Percentiles rank a stretch among this genome's conserved stretches.
These are phyloP conservation scores for Xiphorhynchus elegans DNA, from an alignment of 2,113 vertebrate genomes.

Conservation along the genomic window DNA sequence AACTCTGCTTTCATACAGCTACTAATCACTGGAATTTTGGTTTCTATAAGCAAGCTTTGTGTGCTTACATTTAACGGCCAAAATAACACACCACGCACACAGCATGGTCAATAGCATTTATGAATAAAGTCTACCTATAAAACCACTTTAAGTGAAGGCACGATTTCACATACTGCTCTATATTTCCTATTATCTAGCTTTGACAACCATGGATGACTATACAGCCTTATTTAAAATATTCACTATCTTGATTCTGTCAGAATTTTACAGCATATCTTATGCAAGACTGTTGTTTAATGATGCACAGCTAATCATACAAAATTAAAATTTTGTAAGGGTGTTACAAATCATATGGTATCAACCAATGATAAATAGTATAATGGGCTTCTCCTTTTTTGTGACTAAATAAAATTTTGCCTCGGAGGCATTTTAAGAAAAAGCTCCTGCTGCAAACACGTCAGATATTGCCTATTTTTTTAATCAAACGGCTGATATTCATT, in stretches of 20 bases:
- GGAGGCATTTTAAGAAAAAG: conserved; percentile 88
- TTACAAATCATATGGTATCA: conserved; percentile 93
- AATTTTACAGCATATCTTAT: conserved; percentile 86
- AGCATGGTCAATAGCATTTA: conserved; percentile 79
- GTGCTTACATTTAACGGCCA: conserved; percentile 76
- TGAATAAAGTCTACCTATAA: conserved; percentile 83
- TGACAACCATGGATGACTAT: conserved; percentile 83
- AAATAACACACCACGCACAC: conserved; percentile 71
- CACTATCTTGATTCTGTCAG: conserved; percentile 89
- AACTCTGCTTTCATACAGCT: conserved; percentile 76
- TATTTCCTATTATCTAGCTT: conserved; percentile 85
- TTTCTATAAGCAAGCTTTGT: conserved; percentile 79
- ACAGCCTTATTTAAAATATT: conserved; percentile 88
- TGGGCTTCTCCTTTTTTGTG: conserved; percentile 87
- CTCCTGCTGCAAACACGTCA: conserved; percentile 86
- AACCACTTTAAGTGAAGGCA: conserved; percentile 81
- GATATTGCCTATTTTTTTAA: conserved; percentile 91
- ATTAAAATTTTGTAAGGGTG: conserved; percentile 96
- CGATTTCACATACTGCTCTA: conserved; percentile 74
- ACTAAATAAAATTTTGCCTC: conserved; percentile 96
- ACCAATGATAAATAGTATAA: conserved; percentile 91
- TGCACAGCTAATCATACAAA: conserved; percentile 99
- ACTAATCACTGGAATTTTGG: conserved; percentile 85
- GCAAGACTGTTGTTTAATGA: conserved; percentile 97
- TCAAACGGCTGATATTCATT: conserved; percentile 91